Evolutionary conservation across 2,113 vertebrate genomes (phyloP).

Genomic region (Coreoperca whiteheadi): DNA sequence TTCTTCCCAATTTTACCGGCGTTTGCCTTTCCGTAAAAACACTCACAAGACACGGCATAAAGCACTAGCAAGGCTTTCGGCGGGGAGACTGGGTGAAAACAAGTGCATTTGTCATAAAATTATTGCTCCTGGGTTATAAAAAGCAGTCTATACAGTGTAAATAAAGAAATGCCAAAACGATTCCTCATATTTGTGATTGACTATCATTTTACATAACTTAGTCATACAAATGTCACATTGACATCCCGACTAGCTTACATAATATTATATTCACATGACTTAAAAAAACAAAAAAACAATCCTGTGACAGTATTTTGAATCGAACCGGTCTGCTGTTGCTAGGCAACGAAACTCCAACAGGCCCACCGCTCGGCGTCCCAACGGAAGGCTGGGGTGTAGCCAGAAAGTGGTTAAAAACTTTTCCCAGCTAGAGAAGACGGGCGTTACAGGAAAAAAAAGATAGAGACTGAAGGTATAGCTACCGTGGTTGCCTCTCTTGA

Average conservation of each 20-base stretch:
- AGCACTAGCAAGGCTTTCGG: not conserved
- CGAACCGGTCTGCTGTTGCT: conserved; percentile 30
- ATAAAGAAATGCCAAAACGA: not conserved
- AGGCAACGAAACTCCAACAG: conserved; percentile 57
- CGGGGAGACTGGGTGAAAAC: not conserved
- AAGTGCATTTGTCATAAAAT: too few species aligned
- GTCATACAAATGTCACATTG: not conserved
- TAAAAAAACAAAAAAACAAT: too few species aligned
- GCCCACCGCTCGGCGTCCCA: not conserved
- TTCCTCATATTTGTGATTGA: not conserved
- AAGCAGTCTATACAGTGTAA: not conserved
- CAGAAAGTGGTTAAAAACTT: not conserved
- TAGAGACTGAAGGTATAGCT: not conserved
- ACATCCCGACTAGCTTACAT: not conserved
- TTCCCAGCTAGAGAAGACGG: not conserved
- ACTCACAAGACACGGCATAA: not conserved
- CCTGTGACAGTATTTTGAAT: not conserved
- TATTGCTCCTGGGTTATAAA: not conserved
- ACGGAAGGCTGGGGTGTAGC: not conserved
- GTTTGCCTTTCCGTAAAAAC: not conserved
- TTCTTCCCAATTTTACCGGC: conserved; percentile 28
- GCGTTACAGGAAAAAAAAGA: too few species aligned
- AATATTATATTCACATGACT: not conserved
- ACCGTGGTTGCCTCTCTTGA: not conserved
- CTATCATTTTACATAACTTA: not conserved